Evolutionary conservation across 2,113 vertebrate species (phyloP).

Genomic region (Bungarus multicinctus): DNA sequence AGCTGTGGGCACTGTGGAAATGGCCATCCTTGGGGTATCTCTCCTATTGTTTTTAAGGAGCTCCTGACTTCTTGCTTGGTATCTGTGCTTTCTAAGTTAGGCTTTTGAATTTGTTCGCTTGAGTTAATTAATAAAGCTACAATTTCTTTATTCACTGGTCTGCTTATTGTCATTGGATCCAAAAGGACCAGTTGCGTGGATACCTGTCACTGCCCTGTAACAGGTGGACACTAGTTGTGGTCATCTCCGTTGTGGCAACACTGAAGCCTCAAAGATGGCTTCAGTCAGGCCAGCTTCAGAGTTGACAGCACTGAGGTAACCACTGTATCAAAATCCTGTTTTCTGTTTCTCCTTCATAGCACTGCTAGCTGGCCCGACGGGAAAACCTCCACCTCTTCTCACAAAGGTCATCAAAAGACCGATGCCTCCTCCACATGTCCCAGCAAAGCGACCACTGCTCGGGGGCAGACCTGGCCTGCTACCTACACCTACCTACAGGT

Average conservation of each 20-base stretch:
- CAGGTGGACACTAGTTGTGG: not conserved
- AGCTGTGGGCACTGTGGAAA: too few species aligned
- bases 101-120: too few species aligned
- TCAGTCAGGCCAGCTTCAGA: too few species aligned
- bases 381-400: slow-evolving; percentile 68
- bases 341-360: not conserved
- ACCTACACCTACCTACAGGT: slow-evolving; percentile 49
- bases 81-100: not conserved
- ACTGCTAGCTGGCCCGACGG: slow-evolving; percentile 62
- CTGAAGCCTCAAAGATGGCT: too few species aligned
- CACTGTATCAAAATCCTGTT: not conserved
- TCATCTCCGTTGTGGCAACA: too few species aligned
- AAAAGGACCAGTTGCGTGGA: not conserved
- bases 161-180: not conserved
- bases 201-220: not conserved
- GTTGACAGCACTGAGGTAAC: not conserved
- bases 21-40: not conserved
- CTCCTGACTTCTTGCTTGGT: not conserved
- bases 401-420: slow-evolving; percentile 58
- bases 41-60: not conserved
- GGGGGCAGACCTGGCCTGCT: slow-evolving; percentile 63
- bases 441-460: slow-evolving; percentile 58
- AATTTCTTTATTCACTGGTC: not conserved
- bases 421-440: slow-evolving; percentile 34
- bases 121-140: too few species aligned